Conservation (phyloP, 1,140 invertebrate species). For the Cecropterus lyciades region DNA sequence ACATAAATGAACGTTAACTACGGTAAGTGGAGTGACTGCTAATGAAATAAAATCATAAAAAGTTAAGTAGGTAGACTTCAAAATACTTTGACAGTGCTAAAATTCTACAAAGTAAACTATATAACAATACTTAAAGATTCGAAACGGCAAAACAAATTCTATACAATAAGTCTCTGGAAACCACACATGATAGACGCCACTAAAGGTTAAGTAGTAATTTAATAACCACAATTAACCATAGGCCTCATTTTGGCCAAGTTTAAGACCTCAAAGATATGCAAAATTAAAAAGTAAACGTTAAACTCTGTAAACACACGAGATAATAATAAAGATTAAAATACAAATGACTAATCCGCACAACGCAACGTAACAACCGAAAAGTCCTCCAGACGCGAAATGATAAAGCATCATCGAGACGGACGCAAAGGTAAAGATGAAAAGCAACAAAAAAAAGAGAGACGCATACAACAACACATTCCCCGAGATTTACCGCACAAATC, state of each 20-base stretch:
- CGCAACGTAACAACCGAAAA: slow-evolving; percentile 10
- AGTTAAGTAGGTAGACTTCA: too few species aligned
- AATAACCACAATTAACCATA: too few species aligned
- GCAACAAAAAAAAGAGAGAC: background rate
- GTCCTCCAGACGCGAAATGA: slow-evolving; percentile 22
- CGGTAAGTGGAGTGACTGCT: too few species aligned
- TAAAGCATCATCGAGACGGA: slow-evolving; percentile 13
- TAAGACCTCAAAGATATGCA: background rate
- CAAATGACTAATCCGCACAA: slow-evolving; percentile 1
- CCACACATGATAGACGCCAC: too few species aligned
- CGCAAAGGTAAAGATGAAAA: slow-evolving; percentile 8
- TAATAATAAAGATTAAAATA: background rate
- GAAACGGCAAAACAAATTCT: too few species aligned
- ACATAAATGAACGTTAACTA: too few species aligned
- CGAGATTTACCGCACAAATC: slow-evolving; percentile 34
- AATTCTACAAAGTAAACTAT: too few species aligned
- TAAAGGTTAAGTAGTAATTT: too few species aligned
- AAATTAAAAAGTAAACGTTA: background rate
- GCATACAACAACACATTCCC: slow-evolving; percentile 25
- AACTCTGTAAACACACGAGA: background rate
- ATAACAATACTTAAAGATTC: too few species aligned
- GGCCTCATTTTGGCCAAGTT: background rate
- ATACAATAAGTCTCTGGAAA: too few species aligned
- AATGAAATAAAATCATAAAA: too few species aligned
- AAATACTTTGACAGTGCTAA: too few species aligned